Evolutionary conservation across 2,797 vertebrate genomes (phyloP).

Genomic region (Heteromormyrus szaboi): DNA sequence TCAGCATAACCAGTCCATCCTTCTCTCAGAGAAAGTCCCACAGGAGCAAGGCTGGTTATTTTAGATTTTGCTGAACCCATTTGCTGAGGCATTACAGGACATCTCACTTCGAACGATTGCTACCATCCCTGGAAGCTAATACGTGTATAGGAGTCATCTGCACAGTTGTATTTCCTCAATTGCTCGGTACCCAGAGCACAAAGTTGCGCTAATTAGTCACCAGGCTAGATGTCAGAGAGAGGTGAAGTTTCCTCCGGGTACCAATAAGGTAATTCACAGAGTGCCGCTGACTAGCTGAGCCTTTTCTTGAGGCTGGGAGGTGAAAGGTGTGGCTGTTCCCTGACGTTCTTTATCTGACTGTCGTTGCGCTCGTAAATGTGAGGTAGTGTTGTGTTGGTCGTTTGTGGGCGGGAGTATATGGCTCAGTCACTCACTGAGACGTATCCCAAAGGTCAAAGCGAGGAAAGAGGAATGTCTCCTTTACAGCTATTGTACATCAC

Average conservation of each 20-base stretch:
- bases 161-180: conserved; percentile 1
- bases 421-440: background rate
- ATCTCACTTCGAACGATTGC: background rate
- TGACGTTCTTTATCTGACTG: background rate
- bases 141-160: background rate
- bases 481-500: conserved; percentile 7
- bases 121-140: background rate
- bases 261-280: conserved; percentile 18
- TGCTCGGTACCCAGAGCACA: background rate
- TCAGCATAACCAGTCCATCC: conserved; percentile 10
- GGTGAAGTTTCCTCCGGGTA: conserved; percentile 14
- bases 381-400: background rate
- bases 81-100: background rate
- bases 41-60: conserved; percentile 8
- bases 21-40: conserved; percentile 6
- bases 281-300: background rate
- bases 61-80: conserved; percentile 10
- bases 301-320: background rate
- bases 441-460: background rate
- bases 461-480: background rate
- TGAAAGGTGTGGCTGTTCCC: background rate
- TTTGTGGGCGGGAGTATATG: background rate
- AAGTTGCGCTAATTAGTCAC: conserved; percentile 16
- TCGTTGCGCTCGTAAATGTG: background rate
- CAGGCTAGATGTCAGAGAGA: background rate